Conservation (phyloP, 2,113 vertebrate species). For the Brienomyrus brachyistius region DNA sequence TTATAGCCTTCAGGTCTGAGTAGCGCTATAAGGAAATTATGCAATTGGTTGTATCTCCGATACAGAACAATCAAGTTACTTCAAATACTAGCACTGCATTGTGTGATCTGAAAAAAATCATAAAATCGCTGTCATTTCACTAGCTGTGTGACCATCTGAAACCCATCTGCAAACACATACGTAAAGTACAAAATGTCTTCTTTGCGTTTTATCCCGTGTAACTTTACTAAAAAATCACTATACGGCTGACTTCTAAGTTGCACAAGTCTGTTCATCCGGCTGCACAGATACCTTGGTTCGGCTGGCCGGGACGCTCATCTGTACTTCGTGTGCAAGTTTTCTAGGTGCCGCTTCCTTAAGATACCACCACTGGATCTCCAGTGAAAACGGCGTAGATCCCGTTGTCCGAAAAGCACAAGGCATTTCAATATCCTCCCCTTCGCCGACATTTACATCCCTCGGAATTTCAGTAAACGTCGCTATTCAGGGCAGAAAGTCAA, state of each 20-base stretch:
- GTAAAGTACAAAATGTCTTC: background rate
- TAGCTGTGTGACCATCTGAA: background rate
- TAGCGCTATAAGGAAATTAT: background rate
- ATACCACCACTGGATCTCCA: conserved; percentile 98
- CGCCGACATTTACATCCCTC: conserved; percentile 82
- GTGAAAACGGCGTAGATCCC: conserved; percentile 77
- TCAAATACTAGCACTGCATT: background rate
- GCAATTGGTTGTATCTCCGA: background rate
- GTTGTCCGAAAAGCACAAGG: conserved; percentile 85
- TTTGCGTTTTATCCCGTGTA: background rate
- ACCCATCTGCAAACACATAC: background rate
- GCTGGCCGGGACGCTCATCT: conserved; percentile 70
- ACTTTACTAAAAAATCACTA: background rate
- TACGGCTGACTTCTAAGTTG: background rate
- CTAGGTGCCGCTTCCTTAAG: conserved; percentile 71
- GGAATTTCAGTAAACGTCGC: conserved; percentile 90
- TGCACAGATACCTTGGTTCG: conserved; percentile 73
- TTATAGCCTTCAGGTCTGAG: background rate
- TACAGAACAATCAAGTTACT: background rate
- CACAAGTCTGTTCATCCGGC: background rate
- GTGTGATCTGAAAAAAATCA: background rate
- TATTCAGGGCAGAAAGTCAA: conserved; percentile 49
- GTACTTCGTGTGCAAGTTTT: conserved; percentile 74
- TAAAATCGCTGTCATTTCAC: background rate
- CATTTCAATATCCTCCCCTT: conserved; percentile 95